Conservation (phyloP, 2,113 vertebrate species). For the Phoenicopterus ruber region DNA sequence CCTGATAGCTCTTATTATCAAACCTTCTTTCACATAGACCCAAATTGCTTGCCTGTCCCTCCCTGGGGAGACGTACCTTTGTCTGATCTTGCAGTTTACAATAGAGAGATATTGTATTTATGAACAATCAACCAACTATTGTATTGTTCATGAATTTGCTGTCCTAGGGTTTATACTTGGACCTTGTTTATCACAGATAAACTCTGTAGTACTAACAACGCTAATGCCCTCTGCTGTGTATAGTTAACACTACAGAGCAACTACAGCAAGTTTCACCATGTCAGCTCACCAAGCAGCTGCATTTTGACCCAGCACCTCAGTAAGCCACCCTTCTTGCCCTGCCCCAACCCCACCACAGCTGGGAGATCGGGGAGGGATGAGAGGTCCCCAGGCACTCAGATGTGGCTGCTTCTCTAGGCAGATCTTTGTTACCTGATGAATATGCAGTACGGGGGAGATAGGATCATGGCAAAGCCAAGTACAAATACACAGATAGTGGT, state of each 20-base stretch:
- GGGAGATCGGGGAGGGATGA: background rate
- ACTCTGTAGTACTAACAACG: background rate
- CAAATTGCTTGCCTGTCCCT: background rate
- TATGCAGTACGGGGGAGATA: background rate
- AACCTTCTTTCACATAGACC: background rate
- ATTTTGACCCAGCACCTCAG: background rate
- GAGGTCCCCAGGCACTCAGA: background rate
- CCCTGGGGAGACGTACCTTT: background rate
- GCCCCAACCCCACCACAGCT: background rate
- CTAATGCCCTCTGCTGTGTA: background rate
- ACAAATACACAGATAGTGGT: background rate
- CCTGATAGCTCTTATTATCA: background rate
- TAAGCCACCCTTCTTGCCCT: background rate
- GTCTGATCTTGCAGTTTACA: background rate
- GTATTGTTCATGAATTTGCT: background rate
- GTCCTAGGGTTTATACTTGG: background rate
- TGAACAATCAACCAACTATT: background rate
- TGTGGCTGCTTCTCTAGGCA: background rate
- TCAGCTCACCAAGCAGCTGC: background rate
- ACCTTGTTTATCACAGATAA: background rate
- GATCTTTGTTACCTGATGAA: background rate
- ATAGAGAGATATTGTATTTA: background rate
- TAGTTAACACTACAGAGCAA: background rate
- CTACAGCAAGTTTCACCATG: background rate
- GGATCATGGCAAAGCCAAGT: background rate